Evolutionary conservation across 2,888 invertebrate species (phyloP).

Genomic region (Ferdinandea cuprea): DNA sequence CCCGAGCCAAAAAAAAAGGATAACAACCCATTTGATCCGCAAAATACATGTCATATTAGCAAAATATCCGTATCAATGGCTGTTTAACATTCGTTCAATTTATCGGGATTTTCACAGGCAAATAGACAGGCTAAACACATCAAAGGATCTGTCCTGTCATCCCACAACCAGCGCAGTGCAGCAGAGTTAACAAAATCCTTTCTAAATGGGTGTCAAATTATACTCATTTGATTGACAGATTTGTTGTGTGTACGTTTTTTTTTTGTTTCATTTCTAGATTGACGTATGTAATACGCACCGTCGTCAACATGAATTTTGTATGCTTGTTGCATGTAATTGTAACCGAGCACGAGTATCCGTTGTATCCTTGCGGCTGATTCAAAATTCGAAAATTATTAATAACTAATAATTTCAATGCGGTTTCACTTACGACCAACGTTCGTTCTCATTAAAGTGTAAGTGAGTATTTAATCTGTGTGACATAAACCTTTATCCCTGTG

Average conservation of each 20-base stretch:
- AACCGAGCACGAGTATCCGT: slow-evolving; percentile 48
- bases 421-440: slow-evolving; percentile 68
- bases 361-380: slow-evolving; percentile 48
- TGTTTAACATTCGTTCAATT: slow-evolving; percentile 50
- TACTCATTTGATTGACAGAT: slow-evolving; percentile 71
- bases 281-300: slow-evolving; percentile 54
- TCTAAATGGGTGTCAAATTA: slow-evolving; percentile 70
- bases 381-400: slow-evolving; percentile 73
- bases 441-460: slow-evolving; percentile 69
- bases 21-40: slow-evolving; percentile 68
- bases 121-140: slow-evolving; percentile 18
- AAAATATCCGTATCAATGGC: slow-evolving; percentile 69
- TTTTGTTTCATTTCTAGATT: slow-evolving; percentile 8
- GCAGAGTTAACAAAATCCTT: slow-evolving; percentile 63
- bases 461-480: slow-evolving; percentile 64
- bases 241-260: slow-evolving; percentile 42
- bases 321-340: slow-evolving; percentile 71
- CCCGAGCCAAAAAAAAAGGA: slow-evolving; percentile 39
- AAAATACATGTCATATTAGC: slow-evolving; percentile 73
- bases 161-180: slow-evolving; percentile 33
- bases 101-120: slow-evolving; percentile 47
- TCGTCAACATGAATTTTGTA: slow-evolving; percentile 56
- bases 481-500: slow-evolving; percentile 24
- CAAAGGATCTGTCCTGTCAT: slow-evolving; percentile 54
- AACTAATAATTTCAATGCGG: slow-evolving; percentile 74